Evolutionary conservation across 2,797 vertebrate genomes (phyloP).

Genomic region (Diglossa cyanea): DNA sequence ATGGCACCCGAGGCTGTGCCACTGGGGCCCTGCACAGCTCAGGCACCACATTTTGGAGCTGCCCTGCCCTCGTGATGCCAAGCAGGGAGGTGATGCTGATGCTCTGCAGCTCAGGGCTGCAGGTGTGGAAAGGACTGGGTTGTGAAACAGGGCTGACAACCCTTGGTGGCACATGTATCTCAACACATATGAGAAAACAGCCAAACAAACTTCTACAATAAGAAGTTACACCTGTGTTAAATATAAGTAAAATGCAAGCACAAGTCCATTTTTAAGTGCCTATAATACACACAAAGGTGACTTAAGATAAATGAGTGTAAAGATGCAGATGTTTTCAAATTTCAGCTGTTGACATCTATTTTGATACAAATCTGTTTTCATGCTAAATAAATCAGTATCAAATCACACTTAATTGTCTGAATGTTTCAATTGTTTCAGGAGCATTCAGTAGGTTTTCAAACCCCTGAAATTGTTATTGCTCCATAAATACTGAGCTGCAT

Average conservation of each 20-base stretch:
- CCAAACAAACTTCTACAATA: background rate
- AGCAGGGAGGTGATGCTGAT: background rate
- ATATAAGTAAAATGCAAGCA: background rate
- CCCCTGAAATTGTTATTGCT: background rate
- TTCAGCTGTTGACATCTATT: background rate
- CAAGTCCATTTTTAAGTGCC: background rate
- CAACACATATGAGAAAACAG: background rate
- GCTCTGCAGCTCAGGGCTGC: background rate
- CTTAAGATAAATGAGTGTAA: background rate
- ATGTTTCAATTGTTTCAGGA: slow-evolving; percentile 14
- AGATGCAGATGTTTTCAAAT: background rate
- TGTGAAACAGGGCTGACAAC: background rate
- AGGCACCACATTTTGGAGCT: background rate
- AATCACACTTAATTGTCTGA: background rate
- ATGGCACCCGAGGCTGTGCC: background rate
- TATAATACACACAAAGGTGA: background rate
- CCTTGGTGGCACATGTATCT: accelerated
- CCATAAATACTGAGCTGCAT: background rate
- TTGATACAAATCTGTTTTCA: background rate
- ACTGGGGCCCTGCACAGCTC: accelerated
- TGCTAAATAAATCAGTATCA: background rate
- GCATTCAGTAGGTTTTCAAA: background rate
- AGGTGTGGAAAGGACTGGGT: background rate
- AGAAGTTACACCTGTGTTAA: background rate
- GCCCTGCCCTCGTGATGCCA: background rate